These are phyloP conservation scores for Melanargia galathea DNA, from an alignment of 2,888 invertebrate species.

Conservation along the genomic window DNA sequence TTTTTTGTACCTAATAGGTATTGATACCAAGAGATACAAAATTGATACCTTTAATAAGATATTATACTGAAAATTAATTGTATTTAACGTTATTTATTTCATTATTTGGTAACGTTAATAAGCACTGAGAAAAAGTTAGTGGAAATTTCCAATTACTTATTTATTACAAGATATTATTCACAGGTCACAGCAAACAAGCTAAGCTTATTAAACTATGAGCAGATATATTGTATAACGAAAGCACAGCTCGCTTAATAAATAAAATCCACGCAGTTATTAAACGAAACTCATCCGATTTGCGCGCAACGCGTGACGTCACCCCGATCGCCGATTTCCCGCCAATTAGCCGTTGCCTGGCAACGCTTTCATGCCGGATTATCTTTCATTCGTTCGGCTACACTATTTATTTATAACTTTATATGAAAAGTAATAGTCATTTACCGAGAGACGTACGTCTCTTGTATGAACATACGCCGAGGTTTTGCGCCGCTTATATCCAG, in stretches of 20 bases:
- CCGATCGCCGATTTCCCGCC: slow-evolving; percentile 65
- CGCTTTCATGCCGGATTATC: slow-evolving; percentile 57
- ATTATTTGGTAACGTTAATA: too few relatives aligned
- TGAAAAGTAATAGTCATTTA: too few relatives aligned
- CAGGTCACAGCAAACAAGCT: slow-evolving; percentile 11
- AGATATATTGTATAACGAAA: slow-evolving; percentile 2
- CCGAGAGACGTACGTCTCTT: too few relatives aligned
- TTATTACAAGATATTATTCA: background rate
- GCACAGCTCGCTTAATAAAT: slow-evolving; percentile 34
- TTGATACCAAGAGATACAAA: too few relatives aligned
- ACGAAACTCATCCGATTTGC: slow-evolving; percentile 45
- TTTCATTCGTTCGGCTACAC: slow-evolving; percentile 21
- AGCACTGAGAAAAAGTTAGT: too few relatives aligned
- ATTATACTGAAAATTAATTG: too few relatives aligned
- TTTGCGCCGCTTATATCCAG: too few relatives aligned
- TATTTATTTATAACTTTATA: background rate
- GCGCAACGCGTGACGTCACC: slow-evolving; percentile 52
- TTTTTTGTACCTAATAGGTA: too few relatives aligned
- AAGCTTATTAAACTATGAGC: slow-evolving; percentile 28
- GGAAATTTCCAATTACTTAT: too few relatives aligned
- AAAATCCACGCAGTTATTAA: slow-evolving; percentile 38
- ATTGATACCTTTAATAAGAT: too few relatives aligned
- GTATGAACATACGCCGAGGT: too few relatives aligned
- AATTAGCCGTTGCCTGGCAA: slow-evolving; percentile 70
- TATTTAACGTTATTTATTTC: too few relatives aligned